These are phyloP conservation scores for Prunella fulvescens DNA, from an alignment of 2,113 vertebrate species.

Conservation along the genomic window DNA sequence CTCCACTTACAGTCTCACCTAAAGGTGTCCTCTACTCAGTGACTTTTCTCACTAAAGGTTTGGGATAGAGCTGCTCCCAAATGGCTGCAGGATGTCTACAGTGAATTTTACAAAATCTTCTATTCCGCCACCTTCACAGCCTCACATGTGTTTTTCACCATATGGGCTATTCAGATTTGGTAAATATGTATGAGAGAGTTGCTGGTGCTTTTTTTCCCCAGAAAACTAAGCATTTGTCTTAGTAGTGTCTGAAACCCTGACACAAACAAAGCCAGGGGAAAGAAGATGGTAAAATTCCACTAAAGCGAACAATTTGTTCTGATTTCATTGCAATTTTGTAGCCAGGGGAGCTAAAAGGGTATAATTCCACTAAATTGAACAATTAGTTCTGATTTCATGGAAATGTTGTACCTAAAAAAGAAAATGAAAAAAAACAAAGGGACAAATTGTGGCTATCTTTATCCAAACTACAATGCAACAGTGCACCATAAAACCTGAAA, in stretches of 20 bases:
- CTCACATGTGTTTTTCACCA: background rate
- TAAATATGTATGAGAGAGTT: background rate
- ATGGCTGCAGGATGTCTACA: accelerated
- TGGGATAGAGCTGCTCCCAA: background rate
- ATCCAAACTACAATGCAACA: background rate
- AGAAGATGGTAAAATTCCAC: background rate
- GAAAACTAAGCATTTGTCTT: background rate
- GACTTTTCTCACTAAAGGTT: background rate
- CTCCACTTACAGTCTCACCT: background rate
- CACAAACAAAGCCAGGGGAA: background rate
- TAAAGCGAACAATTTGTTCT: background rate
- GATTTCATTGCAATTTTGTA: background rate
- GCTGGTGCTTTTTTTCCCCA: too few relatives aligned
- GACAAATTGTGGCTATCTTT: background rate
- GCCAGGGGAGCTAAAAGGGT: background rate
- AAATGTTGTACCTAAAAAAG: background rate
- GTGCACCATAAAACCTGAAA: background rate
- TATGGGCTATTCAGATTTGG: background rate
- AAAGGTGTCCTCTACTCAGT: background rate
- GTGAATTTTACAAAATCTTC: background rate
- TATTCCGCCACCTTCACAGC: background rate
- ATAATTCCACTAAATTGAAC: background rate
- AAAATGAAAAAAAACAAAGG: background rate
- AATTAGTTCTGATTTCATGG: background rate
- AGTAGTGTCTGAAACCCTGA: background rate